Base-by-base conservation (phyloP, 2,113 vertebrate genomes). In the Ceyx melanurus region DNA sequence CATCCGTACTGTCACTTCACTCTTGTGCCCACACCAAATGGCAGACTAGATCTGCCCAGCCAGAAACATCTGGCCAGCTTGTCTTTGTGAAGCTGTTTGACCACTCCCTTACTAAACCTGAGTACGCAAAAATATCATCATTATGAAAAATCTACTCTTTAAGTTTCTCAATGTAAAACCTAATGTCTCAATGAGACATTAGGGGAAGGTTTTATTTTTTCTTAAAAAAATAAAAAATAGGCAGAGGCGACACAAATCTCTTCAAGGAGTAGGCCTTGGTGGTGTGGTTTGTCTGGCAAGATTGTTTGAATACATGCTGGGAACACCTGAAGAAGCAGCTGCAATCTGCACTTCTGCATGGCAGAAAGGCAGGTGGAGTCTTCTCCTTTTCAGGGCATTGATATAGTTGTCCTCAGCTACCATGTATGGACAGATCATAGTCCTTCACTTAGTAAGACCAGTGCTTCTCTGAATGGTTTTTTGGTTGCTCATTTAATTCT, bases 371-470 rank as follows among this genome's bases (percentile, higher is more conserved):
- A 82, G 37, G 26, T 23, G 29, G 51, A 67, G 8, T 18, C 13
- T n/a, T 14, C 37, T 88, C 2, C 2, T 28, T 50, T 37, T 67
- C 25, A n/a, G 40, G 10, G 3, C 15, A 28, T 22, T 42, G 12
- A 5, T 1, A 43, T 14, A 13, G 1, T 26, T 93, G 46, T 89
- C 6, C 28, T 90, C 33, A 83, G 1, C 25, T 11, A 19, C n/a
- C 10, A 6, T 2, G 4, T 33, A 22, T 2, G 42, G 46, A 45
- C 5, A 77, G 10, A 37, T 10, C 46, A 18, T 31, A 62, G 0
- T 42, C 26, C 15, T 23, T 45, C 26, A 15, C 5, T 43, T 77
- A 51, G 37, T 5, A 64, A 35, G 19, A 86, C 4, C 11, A 19
- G 15, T 54, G 29, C 14, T 70, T 83, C 20, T 73, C 54, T 77